Evolutionary conservation across 2,888 invertebrate species (phyloP), one percentile per base, ranked within the genome.

Genomic region (Orthosia cruda): DNA sequence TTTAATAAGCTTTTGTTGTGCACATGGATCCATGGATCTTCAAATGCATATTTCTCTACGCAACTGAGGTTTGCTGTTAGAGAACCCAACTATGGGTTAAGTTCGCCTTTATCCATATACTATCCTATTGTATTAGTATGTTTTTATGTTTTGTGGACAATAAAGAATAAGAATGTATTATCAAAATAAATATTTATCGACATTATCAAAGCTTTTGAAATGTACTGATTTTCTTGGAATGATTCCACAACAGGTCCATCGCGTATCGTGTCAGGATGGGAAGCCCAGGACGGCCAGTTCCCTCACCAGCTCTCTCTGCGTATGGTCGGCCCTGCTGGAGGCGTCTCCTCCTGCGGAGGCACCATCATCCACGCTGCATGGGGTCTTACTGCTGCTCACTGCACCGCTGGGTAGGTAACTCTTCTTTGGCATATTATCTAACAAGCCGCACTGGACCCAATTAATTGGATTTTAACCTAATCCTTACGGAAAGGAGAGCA

Each of bases 321-420:
- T 1, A 92, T 92, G 90, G 90, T 92, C 4, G 89, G 57, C 78
- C 7, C 40, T 0, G 16, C 15, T 0, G 94, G 93, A 0, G 63
- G 13, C 0, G 92, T 94, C 3, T 70, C 70, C 32, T 88, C 89
- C 18, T 94, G 94, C 49, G 93, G 94, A 1, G 94, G 86, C 2
- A 87, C 91, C 64, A 83, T 94, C 76, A 91, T 94, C 47, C 91
- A 91, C 55, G 11, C 71, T 4, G 87, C 89, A 23, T 94, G 93
- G 93, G 93, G 85, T 4, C 78, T 94, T 9, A 94, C 93, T 4
- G 93, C 93, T 4, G 94, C 93, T 20, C 94, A 94, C 71, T 94
- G 94, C 66, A 92, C 74, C 7, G 74, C 74, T 52, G 65, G 55
- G 93, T 92, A 70, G 83, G 90, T 87, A 49, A 15, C 40, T 49